phyloP scores from a whole-genome alignment of 2,113 vertebrate genomes.

The Tragelaphus scriptus region DNA sequence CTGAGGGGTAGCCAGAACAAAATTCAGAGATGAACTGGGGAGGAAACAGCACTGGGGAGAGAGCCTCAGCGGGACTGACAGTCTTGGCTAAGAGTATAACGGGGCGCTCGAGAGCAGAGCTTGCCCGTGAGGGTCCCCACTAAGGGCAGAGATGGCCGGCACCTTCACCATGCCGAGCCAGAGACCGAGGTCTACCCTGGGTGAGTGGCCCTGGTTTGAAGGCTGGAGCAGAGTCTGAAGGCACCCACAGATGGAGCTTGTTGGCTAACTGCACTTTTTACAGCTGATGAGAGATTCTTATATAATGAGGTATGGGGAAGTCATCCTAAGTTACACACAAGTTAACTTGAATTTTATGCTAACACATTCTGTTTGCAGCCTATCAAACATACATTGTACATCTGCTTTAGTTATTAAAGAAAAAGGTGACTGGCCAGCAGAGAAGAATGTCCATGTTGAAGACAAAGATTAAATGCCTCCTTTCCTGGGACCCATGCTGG shows the following conservation, averaged over 20 bases:
- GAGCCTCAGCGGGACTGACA: background rate
- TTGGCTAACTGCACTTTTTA: background rate
- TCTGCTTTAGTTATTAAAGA: background rate
- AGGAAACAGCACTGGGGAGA: background rate
- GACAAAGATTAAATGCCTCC: background rate
- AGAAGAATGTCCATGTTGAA: background rate
- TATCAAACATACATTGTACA: background rate
- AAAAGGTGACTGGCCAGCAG: background rate
- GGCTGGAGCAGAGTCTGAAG: background rate
- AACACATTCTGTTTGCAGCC: background rate
- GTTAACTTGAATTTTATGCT: background rate
- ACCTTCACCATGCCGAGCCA: background rate
- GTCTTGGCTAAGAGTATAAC: background rate
- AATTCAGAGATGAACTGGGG: background rate
- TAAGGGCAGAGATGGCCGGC: background rate
- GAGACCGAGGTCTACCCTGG: background rate
- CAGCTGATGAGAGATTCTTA: background rate
- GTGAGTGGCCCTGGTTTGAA: background rate
- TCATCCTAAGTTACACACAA: background rate
- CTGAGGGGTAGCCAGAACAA: background rate
- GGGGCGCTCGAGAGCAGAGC: background rate
- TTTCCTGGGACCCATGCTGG: background rate
- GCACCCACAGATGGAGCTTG: background rate
- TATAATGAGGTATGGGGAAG: background rate
- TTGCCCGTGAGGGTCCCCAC: background rate